These are phyloP conservation scores for Rhabdophis nuchalis DNA, from an alignment of 2,797 vertebrate genomes.

Conservation along the genomic window DNA sequence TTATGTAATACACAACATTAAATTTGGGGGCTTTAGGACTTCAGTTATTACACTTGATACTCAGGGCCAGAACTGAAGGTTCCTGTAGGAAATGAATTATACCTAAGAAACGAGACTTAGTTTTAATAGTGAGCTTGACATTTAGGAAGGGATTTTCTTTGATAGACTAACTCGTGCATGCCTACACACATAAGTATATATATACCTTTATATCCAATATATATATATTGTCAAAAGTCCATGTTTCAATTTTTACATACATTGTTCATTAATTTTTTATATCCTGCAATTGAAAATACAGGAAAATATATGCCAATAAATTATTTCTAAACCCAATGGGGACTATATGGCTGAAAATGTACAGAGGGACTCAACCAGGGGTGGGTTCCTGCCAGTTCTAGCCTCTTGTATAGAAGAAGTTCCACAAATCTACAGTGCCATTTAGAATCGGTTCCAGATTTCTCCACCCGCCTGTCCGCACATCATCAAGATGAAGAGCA, in stretches of 20 bases:
- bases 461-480: too few relatives aligned
- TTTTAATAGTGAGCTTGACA: constrained; percentile 41
- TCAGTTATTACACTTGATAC: constrained; percentile 32
- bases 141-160: constrained; percentile 40
- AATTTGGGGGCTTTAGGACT: constrained; percentile 23
- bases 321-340: constrained; percentile 17
- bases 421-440: too few relatives aligned
- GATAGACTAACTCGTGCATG: background rate
- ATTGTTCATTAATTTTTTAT: background rate
- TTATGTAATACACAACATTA: constrained; percentile 58
- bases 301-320: constrained; percentile 43
- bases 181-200: background rate
- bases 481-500: too few relatives aligned
- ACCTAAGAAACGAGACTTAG: constrained; percentile 34
- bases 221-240: background rate
- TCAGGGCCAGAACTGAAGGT: constrained; percentile 52
- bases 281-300: constrained; percentile 47
- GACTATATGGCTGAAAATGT: background rate
- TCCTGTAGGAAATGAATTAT: constrained; percentile 21
- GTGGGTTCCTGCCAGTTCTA: too few relatives aligned
- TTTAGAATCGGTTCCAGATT: too few relatives aligned
- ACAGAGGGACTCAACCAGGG: background rate
- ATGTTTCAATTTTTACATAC: constrained; percentile 6
- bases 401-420: too few relatives aligned
- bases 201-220: too few relatives aligned